A percentile compares a stretch with the other conserved stretches of the same genome.
Conservation (phyloP, 2,113 vertebrate genomes). For the Engraulis encrasicolus region DNA sequence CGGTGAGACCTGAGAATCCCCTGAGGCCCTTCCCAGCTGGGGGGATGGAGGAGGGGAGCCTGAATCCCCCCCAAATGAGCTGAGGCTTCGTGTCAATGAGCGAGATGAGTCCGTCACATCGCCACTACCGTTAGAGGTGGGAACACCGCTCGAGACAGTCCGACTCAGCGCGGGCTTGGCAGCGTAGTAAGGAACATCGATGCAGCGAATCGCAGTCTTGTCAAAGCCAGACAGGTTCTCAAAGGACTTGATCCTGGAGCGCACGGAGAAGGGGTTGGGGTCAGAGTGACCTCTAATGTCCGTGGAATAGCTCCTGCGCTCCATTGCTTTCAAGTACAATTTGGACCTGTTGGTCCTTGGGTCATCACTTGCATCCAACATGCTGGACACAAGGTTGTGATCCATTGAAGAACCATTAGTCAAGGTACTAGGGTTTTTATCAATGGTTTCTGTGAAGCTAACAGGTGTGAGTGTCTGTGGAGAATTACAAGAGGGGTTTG, state of each 20-base stretch:
- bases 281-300: slow-evolving; percentile 76
- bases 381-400: slow-evolving; percentile 15
- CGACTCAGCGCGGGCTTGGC: slow-evolving; percentile 76
- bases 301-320: slow-evolving; percentile 77
- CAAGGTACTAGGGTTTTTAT: slow-evolving; percentile 23
- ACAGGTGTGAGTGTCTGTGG: neutral
- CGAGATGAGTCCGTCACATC: slow-evolving; percentile 54
- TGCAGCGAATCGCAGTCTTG: slow-evolving; percentile 73
- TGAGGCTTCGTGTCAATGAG: slow-evolving; percentile 76
- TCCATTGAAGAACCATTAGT: slow-evolving; percentile 35
- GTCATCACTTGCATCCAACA: slow-evolving; percentile 39
- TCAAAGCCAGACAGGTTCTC: slow-evolving; percentile 92
- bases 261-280: slow-evolving; percentile 87
- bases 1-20: slow-evolving; percentile 40
- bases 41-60: slow-evolving; percentile 41
- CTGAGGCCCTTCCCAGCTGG: slow-evolving; percentile 58
- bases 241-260: slow-evolving; percentile 94
- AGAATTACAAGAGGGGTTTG: neutral
- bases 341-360: slow-evolving; percentile 55
- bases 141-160: slow-evolving; percentile 76
- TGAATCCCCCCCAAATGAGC: slow-evolving; percentile 75
- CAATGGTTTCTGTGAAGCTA: slow-evolving; percentile 28
- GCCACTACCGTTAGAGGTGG: slow-evolving; percentile 48
- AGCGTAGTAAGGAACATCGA: slow-evolving; percentile 71
- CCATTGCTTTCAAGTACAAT: slow-evolving; percentile 53